Conservation (phyloP, 2,113 vertebrate species). For the Martes martes region DNA sequence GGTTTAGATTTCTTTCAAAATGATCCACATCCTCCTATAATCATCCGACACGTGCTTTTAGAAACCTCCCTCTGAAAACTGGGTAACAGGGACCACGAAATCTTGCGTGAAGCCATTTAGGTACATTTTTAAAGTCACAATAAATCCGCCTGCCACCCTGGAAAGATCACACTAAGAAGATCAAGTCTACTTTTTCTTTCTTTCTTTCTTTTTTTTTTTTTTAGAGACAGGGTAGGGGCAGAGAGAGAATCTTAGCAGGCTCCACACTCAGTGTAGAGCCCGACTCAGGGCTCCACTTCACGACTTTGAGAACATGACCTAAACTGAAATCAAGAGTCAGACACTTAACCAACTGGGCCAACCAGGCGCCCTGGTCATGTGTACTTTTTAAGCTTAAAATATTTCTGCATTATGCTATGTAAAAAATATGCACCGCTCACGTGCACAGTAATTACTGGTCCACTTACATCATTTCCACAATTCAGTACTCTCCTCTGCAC, state of each 20-base stretch:
- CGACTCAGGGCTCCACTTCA: not conserved
- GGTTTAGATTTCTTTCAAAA: not conserved
- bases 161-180: not conserved
- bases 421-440: not conserved
- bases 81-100: not conserved
- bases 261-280: not conserved
- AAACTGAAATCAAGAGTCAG: not conserved
- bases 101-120: not conserved
- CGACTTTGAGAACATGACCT: not conserved
- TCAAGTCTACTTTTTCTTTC: not conserved
- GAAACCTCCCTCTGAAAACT: not conserved
- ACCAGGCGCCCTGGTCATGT: too few species aligned
- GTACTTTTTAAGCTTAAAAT: not conserved
- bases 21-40: not conserved
- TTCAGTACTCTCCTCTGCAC: constrained; percentile 55
- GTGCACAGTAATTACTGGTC: not conserved
- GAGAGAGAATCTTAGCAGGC: not conserved
- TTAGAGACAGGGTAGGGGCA: not conserved
- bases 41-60: not conserved
- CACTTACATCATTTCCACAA: constrained; percentile 47
- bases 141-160: not conserved
- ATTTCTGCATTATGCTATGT: not conserved
- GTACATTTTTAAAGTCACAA: constrained; percentile 2
- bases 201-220: not conserved
- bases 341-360: not conserved